Evolutionary conservation across 2,888 invertebrate species (phyloP), one percentile per base, ranked within the genome.

Genomic region (Zhuqinia jingwanae): DNA sequence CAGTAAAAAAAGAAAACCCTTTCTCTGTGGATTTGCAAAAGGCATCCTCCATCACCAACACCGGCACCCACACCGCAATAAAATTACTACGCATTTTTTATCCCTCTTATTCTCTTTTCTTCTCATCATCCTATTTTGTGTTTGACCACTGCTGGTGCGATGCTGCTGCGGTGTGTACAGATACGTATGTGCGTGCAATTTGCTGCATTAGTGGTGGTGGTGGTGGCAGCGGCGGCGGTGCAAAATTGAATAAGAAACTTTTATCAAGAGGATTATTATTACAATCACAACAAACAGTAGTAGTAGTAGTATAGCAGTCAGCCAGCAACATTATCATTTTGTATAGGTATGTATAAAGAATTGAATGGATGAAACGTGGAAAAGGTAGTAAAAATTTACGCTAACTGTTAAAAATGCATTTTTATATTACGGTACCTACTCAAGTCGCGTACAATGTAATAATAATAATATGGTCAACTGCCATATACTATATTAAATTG

Each of bases 231-330:
- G 30, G n/a, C n/a, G n/a, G n/a, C n/a, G n/a, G n/a, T 0, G 15
- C 42, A 36, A 36, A 77, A 77, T 77, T 77, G 58, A 77, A 77
- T 77, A 77, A 77, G 60, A 27, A 56, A 53, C 11, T 17, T 50
- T 50, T 50, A 27, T 45, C 70, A 70, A 45, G 36, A 36, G 36
- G n/a, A n/a, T n/a, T n/a, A n/a, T n/a, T n/a, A n/a, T 63, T 25
- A 63, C 22, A 36, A 36, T 36, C 36, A 36, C 36, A 36, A 36
- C 36, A 36, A 8, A 36, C 63, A 36, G 36, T 3, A 36, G 36
- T 36, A 6, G 8, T 36, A 36, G 36, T n/a, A n/a, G n/a, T n/a
- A n/a, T n/a, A n/a, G n/a, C n/a, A n/a, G n/a, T n/a, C n/a, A n/a
- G n/a, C n/a, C n/a, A n/a, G n/a, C n/a, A n/a, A n/a, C n/a, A n/a